These are phyloP conservation scores for Margaritifera margaritifera DNA, from an alignment of 2,888 invertebrate genomes.

Conservation along the genomic window DNA sequence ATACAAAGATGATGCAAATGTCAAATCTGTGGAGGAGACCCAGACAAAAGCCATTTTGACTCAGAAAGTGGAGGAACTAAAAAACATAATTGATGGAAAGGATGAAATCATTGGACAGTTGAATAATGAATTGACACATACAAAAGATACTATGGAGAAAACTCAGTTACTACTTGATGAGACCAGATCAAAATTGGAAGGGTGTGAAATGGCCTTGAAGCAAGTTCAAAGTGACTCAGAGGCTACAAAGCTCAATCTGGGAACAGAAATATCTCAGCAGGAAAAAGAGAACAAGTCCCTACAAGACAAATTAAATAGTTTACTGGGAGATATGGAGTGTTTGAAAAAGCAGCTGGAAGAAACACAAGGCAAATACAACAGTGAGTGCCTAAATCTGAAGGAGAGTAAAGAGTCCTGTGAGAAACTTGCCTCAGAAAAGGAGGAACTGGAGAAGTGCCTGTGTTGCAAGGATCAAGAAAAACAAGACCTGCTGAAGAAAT, in stretches of 20 bases:
- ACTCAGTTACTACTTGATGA: too few species aligned
- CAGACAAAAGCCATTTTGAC: neutral
- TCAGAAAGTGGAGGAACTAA: conserved; percentile 2
- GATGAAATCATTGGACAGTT: conserved; percentile 9
- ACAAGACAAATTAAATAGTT: conserved; percentile 3
- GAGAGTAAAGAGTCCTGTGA: neutral
- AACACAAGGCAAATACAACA: neutral
- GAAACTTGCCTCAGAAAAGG: conserved; percentile 1
- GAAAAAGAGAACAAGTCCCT: neutral
- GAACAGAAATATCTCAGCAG: neutral
- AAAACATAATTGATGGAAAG: conserved; percentile 6
- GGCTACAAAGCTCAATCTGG: too few species aligned
- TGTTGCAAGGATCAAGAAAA: conserved; percentile 14
- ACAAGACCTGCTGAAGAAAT: conserved; percentile 14
- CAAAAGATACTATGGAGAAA: neutral
- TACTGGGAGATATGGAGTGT: conserved; percentile 3
- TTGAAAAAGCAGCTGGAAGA: too few species aligned
- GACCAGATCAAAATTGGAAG: too few species aligned
- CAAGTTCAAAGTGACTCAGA: too few species aligned
- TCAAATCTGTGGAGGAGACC: neutral
- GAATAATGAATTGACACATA: conserved; percentile 1
- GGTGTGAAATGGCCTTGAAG: too few species aligned
- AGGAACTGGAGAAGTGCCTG: conserved; percentile 17
- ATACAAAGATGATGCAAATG: conserved; percentile 10
- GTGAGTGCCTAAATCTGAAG: neutral